Evolutionary conservation across 2,888 invertebrate genomes (phyloP), one percentile per base, ranked within the genome.

Genomic region (Cetonia aurata): DNA sequence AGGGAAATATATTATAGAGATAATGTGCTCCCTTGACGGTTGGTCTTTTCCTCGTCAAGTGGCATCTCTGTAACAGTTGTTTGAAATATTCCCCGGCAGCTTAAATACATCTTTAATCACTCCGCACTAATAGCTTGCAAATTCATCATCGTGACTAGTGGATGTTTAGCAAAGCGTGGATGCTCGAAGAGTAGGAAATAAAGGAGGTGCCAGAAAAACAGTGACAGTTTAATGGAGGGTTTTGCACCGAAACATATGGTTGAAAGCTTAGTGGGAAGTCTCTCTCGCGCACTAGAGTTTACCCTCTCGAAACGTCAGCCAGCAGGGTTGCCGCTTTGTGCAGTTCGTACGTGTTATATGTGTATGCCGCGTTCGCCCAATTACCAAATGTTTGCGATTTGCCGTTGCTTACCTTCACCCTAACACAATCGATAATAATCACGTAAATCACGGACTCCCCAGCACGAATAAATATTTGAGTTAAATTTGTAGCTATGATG

Each of bases 171-270:
- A 72, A 73, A 72, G 71, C 73, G 62, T 44, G 48, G 48, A 46
- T 48, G 31, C 48, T 48, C 17, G 48, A 50, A 15, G 48, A 62
- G 33, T 8, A 62, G 48, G 48, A 62, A 62, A 62, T 62, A 62
- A 62, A 48, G 62, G 48, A 73, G 75, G 72, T 73, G 71, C 62
- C 67, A 72, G 74, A 77, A 76, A 77, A 76, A 76, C 74, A 72
- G 71, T 77, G 77, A 77, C 77, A 77, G 75, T 74, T 77, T 77
- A 77, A 77, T 77, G 77, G 78, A 71, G 71, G 73, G 74, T 75
- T 75, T 72, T 73, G 72, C 74, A 68, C 71, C 70, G 74, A 73
- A 76, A 74, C 76, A 77, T 75, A 77, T 75, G 75, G 76, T 72
- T 67, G 60, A 67, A 72, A 71, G 73, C 73, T 74, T n/a, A 53